phyloP scores from a whole-genome alignment of 2,113 vertebrate species.

The Tragelaphus buxtoni region DNA sequence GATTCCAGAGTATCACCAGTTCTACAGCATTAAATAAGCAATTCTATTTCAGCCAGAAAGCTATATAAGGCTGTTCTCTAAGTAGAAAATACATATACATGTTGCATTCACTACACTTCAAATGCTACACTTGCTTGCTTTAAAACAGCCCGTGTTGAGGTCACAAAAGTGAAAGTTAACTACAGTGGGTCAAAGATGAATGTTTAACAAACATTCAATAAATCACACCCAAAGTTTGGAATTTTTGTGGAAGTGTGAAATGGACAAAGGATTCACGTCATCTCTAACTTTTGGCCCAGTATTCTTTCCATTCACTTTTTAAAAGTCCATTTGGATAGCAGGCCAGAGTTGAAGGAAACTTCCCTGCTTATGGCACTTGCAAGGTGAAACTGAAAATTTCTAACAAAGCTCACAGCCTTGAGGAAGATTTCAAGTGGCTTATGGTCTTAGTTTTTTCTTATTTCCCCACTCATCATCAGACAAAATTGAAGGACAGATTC shows the following conservation, averaged over 20 bases:
- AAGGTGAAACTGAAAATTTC: conserved; percentile 50
- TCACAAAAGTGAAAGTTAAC: neutral
- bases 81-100: neutral
- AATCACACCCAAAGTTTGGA: neutral
- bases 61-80: neutral
- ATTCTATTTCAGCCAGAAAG: neutral
- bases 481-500: conserved; percentile 43
- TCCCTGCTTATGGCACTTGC: neutral
- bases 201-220: neutral
- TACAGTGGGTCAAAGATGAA: neutral
- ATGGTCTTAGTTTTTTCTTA: conserved; percentile 33
- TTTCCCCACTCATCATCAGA: neutral
- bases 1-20: neutral
- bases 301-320: neutral
- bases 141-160: neutral
- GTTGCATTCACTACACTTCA: neutral
- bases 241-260: neutral
- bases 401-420: conserved; percentile 49
- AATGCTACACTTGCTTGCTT: neutral
- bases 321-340: conserved; percentile 4
- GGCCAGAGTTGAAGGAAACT: conserved; percentile 21
- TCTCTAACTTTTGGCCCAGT: neutral
- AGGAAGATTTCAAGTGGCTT: conserved; percentile 44
- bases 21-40: neutral
- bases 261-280: neutral